A percentile compares a stretch with the other conserved stretches of the same genome.
Conservation (phyloP, 2,888 invertebrate genomes). For the Drosophila aldrichi region DNA sequence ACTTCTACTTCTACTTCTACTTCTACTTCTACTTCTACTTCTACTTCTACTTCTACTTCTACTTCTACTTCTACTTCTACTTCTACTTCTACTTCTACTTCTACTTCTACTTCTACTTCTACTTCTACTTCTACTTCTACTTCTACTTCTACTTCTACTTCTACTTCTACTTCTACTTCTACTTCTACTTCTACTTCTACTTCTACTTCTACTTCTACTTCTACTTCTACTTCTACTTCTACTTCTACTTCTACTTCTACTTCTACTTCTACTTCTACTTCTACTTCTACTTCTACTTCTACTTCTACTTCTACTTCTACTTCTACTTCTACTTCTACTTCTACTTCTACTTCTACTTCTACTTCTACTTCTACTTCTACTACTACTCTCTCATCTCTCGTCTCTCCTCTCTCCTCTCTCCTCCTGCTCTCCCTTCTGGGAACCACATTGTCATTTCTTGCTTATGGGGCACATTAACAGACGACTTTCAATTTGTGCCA, state of each 20-base stretch:
- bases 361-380: background rate
- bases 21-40: background rate
- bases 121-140: background rate
- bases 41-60: background rate
- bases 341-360: background rate
- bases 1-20: background rate
- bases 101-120: background rate
- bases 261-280: background rate
- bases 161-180: background rate
- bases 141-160: background rate
- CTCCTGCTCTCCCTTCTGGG: background rate
- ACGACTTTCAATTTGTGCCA: slow-evolving; percentile 7
- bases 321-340: background rate
- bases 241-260: background rate
- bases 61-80: background rate
- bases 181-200: background rate
- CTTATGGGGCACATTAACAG: slow-evolving; percentile 44
- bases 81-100: background rate
- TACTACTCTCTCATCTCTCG: too few relatives aligned
- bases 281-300: background rate
- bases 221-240: background rate
- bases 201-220: background rate
- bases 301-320: background rate
- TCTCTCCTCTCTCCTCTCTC: background rate
- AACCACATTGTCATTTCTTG: slow-evolving; percentile 41